Evolutionary conservation across 2,113 vertebrate species (phyloP).

Genomic region (Lota lota): DNA sequence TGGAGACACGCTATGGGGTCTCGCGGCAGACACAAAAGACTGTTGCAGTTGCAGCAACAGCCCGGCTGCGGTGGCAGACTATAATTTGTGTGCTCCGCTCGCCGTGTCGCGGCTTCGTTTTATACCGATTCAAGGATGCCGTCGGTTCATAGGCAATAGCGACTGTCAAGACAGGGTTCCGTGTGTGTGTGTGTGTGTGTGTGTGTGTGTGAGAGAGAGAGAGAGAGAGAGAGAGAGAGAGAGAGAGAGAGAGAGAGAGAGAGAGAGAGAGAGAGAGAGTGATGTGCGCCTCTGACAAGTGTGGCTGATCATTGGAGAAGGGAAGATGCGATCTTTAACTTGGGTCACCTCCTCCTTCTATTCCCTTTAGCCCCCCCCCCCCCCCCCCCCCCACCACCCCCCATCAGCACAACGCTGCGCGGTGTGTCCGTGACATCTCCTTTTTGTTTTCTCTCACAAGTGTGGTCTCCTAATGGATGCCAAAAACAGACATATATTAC

Average conservation of each 20-base stretch:
- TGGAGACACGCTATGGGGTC: constrained; percentile 9
- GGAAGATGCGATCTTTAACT: constrained; percentile 10
- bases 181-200: background rate
- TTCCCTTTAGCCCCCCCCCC: constrained; percentile 1
- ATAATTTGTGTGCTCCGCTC: constrained; percentile 24
- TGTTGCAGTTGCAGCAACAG: constrained; percentile 25
- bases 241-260: background rate
- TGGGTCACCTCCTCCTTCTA: background rate
- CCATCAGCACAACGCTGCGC: constrained; percentile 25
- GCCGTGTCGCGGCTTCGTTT: constrained; percentile 39
- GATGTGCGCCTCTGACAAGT: no score
- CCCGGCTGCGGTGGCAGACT: constrained; percentile 25
- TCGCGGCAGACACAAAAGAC: constrained; percentile 22
- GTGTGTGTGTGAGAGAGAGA: constrained; percentile 4
- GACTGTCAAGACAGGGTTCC: background rate
- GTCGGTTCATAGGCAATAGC: background rate
- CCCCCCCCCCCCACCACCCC: background rate
- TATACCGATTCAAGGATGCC: constrained; percentile 5
- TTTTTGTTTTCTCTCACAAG: no score
- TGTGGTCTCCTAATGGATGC: no score
- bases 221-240: background rate
- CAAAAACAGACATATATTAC: no score
- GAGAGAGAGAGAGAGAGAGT: background rate
- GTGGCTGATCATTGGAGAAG: no score
- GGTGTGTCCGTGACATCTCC: no score